Conservation (phyloP, 35 echinoderm and acorn worm genomes). For the Stichopus chloronotus region DNA sequence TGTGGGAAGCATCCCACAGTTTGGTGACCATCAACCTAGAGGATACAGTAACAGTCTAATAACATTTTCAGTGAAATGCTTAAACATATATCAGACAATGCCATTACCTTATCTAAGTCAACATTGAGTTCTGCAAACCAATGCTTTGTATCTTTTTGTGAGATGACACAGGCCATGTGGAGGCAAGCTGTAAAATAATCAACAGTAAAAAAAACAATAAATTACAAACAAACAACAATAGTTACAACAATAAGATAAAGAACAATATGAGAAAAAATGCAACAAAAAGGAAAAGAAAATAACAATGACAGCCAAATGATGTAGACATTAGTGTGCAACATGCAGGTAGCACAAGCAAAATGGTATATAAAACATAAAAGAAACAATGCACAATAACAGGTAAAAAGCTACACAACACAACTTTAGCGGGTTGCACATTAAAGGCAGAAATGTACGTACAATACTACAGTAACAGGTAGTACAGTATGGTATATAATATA, state of each 20-base stretch:
- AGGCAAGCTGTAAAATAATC: slow-evolving; percentile 71
- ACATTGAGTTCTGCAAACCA: slow-evolving; percentile 99
- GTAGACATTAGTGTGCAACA: background rate
- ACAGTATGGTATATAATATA: background rate
- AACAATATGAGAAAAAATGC: too few relatives aligned
- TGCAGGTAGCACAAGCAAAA: background rate
- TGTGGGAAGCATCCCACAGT: too few relatives aligned
- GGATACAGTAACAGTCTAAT: too few relatives aligned
- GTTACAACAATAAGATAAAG: background rate
- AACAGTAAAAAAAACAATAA: background rate
- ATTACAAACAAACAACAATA: background rate
- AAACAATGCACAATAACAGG: background rate
- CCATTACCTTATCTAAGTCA: slow-evolving; percentile 88
- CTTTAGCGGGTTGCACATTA: background rate
- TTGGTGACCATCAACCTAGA: too few relatives aligned
- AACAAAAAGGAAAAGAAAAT: background rate
- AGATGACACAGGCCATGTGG: slow-evolving; percentile 99
- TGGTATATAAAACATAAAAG: background rate
- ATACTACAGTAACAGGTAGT: background rate
- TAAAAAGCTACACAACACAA: background rate
- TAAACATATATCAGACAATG: background rate
- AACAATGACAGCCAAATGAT: background rate
- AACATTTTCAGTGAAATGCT: too few relatives aligned
- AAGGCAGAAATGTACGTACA: too few relatives aligned
- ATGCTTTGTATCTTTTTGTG: slow-evolving; percentile 97